Evolutionary conservation across 2,113 vertebrate species (phyloP).

Genomic region (Galemys pyrenaicus): DNA sequence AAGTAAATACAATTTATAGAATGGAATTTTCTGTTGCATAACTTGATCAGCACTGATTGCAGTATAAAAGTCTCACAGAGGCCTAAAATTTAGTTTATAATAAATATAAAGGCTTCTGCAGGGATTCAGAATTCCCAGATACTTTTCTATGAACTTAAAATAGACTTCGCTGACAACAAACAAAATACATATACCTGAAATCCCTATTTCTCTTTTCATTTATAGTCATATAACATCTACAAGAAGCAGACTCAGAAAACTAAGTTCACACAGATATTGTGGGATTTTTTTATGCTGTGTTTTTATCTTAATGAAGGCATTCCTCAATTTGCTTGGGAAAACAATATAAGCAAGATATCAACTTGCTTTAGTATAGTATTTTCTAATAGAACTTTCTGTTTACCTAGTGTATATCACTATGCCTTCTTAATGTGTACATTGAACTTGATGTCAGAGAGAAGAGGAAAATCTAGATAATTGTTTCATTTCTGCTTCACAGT

Average conservation of each 20-base stretch:
- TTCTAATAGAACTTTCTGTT: background rate
- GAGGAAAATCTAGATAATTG: background rate
- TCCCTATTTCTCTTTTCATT: background rate
- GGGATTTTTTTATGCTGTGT: background rate
- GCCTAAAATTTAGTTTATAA: background rate
- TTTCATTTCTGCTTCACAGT: background rate
- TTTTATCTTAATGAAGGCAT: background rate
- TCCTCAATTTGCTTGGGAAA: background rate
- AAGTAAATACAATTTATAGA: slow-evolving; percentile 26
- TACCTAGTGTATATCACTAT: background rate
- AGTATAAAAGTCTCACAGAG: slow-evolving; percentile 7
- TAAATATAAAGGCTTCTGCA: background rate
- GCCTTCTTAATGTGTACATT: background rate
- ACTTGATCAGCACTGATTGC: background rate
- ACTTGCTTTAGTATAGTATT: background rate
- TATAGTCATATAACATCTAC: background rate
- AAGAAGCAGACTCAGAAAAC: background rate
- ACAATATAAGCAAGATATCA: background rate
- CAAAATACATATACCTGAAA: background rate
- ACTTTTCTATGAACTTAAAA: background rate
- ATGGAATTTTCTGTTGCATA: slow-evolving; percentile 38
- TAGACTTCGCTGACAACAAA: background rate
- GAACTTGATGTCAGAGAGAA: background rate
- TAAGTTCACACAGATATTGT: background rate
- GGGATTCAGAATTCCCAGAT: background rate